phyloP scores from a whole-genome alignment of 2,113 vertebrate species.

The Scalopus aquaticus region DNA sequence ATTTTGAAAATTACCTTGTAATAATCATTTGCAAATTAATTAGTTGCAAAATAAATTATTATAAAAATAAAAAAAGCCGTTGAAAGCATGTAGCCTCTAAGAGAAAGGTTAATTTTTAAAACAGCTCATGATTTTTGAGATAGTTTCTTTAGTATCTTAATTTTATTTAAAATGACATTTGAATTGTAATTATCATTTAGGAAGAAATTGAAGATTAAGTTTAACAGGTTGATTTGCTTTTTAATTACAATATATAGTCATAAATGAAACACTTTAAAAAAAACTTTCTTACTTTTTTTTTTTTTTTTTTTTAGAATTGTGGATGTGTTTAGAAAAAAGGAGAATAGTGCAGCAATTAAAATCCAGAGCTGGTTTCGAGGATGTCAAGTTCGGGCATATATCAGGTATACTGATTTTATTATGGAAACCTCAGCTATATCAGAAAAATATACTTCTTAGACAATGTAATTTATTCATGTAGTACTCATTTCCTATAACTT shows the following conservation, averaged over 20 bases:
- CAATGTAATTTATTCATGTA: background rate
- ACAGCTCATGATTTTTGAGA: slow-evolving; percentile 43
- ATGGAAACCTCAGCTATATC: background rate
- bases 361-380: slow-evolving; percentile 96
- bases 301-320: slow-evolving; percentile 84
- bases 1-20: slow-evolving; percentile 43
- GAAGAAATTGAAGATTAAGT: slow-evolving; percentile 58
- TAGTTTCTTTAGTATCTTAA: slow-evolving; percentile 54
- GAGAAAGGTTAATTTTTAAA: slow-evolving; percentile 64
- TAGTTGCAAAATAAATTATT: slow-evolving; percentile 65
- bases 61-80: slow-evolving; percentile 62
- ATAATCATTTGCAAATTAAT: slow-evolving; percentile 61
- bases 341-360: slow-evolving; percentile 85
- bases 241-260: background rate
- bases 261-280: slow-evolving; percentile 28
- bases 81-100: slow-evolving; percentile 51
- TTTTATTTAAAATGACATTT: slow-evolving; percentile 59
- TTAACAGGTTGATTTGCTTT: slow-evolving; percentile 42
- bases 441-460: background rate
- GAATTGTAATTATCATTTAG: slow-evolving; percentile 56
- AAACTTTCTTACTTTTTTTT: slow-evolving; percentile 70
- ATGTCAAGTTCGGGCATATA: slow-evolving; percentile 87
- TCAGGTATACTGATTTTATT: slow-evolving; percentile 86
- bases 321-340: slow-evolving; percentile 84
- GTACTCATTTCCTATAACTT: background rate